Conservation (phyloP, 2,113 vertebrate species). For the Grallaria varia region DNA sequence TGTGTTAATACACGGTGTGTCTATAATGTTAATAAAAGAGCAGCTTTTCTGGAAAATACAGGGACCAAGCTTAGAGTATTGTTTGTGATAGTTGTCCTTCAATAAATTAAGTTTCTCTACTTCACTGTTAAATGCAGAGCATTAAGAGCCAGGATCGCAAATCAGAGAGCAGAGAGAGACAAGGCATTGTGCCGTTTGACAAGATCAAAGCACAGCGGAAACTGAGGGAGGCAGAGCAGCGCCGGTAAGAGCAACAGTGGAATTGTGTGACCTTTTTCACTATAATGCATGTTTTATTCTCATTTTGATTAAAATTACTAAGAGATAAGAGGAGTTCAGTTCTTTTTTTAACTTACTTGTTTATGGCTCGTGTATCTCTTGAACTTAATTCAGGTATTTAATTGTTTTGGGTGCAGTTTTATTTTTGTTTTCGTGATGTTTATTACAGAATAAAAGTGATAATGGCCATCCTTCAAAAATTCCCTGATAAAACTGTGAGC, state of each 20-base stretch:
- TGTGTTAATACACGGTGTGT: background rate
- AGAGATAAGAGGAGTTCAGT: background rate
- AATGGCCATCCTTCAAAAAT: background rate
- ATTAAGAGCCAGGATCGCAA: conserved; percentile 91
- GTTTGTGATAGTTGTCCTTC: background rate
- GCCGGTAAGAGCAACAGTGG: conserved; percentile 71
- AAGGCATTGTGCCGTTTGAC: conserved; percentile 90
- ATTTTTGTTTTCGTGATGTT: background rate
- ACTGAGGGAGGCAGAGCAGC: conserved; percentile 89
- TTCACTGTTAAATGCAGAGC: conserved; percentile 70
- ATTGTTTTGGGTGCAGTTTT: background rate
- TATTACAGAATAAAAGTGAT: background rate
- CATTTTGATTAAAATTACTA: background rate
- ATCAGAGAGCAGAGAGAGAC: conserved; percentile 88
- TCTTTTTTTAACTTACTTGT: background rate
- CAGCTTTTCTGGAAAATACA: background rate
- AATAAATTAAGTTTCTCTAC: background rate
- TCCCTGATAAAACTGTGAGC: background rate
- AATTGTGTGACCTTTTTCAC: rapidly evolving
- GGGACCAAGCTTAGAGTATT: background rate
- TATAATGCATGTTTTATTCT: background rate
- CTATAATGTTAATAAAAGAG: background rate
- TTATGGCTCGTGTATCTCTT: rapidly evolving
- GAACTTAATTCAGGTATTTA: background rate
- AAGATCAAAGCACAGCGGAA: conserved; percentile 92